Percentiles rank a stretch among this genome's conserved stretches.
phyloP scores from a whole-genome alignment of 2,113 vertebrate species.

The Syrmaticus mikado region DNA sequence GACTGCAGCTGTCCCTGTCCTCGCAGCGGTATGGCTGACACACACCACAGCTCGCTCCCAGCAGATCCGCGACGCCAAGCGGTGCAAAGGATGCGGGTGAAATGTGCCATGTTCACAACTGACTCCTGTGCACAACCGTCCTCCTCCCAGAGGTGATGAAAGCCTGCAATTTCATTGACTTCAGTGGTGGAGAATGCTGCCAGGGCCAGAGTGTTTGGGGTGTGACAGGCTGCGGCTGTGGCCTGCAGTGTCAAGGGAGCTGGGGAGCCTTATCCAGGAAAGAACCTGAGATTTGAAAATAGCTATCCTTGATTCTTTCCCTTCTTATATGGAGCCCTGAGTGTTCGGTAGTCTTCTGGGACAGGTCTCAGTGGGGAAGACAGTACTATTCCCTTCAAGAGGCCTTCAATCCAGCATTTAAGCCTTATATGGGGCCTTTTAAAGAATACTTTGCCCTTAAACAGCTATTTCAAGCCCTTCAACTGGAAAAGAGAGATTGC shows the following conservation, averaged over 20 bases:
- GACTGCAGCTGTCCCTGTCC: constrained; percentile 17
- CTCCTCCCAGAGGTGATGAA: background rate
- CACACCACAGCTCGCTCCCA: background rate
- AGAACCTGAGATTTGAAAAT: background rate
- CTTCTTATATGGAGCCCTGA: background rate
- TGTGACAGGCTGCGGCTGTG: rapidly evolving
- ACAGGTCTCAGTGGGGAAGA: background rate
- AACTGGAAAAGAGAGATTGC: background rate
- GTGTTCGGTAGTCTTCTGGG: background rate
- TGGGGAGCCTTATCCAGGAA: background rate
- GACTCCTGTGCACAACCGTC: background rate
- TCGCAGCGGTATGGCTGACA: background rate
- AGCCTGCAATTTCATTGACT: constrained; percentile 7
- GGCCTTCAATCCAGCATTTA: background rate
- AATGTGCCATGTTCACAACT: background rate
- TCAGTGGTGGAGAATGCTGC: background rate
- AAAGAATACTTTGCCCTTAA: background rate
- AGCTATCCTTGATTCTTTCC: background rate
- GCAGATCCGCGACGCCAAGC: rapidly evolving
- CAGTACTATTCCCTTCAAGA: rapidly evolving
- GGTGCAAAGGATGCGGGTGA: background rate
- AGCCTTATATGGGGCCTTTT: background rate
- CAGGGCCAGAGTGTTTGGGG: rapidly evolving
- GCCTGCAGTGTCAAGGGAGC: background rate
- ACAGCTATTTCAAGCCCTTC: background rate